Evolutionary conservation across 2,888 invertebrate genomes (phyloP).

Genomic region (Eilema sororculum): DNA sequence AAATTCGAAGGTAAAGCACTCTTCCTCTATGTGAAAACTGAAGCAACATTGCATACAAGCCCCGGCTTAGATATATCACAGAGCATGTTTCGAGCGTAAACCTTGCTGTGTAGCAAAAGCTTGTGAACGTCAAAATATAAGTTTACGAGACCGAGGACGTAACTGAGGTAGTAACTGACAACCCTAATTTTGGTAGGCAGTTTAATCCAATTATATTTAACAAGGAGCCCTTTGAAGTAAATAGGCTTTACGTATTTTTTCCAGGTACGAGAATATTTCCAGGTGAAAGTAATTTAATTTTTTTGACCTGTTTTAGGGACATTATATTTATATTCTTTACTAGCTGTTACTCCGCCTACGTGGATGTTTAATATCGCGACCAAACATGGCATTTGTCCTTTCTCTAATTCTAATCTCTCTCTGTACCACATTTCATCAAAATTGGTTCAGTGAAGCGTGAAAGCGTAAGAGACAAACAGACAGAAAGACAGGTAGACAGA

Average conservation of each 20-base stretch:
- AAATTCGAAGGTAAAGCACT: background rate
- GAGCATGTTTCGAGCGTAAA: conserved; percentile 22
- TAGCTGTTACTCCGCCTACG: too few species aligned
- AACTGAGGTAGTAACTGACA: conserved; percentile 55
- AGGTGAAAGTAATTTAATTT: background rate
- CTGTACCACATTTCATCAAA: too few species aligned
- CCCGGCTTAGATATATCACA: conserved; percentile 9
- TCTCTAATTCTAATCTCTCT: too few species aligned
- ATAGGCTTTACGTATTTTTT: conserved; percentile 5
- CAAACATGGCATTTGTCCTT: too few species aligned
- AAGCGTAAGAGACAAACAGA: too few species aligned
- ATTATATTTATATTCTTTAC: background rate
- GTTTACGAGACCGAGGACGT: conserved; percentile 54
- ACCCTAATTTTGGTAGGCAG: conserved; percentile 61
- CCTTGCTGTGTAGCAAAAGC: conserved; percentile 38
- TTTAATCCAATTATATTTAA: conserved; percentile 65
- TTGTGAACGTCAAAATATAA: conserved; percentile 65
- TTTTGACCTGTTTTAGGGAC: background rate
- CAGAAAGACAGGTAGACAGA: too few species aligned
- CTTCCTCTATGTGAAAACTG: background rate
- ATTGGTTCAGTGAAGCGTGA: too few species aligned
- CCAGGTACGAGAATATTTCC: background rate
- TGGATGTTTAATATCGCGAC: too few species aligned
- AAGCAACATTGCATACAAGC: conserved; percentile 13
- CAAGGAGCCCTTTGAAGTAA: conserved; percentile 57